Conservation (phyloP, 2,113 vertebrate species). For the Rattus rattus region DNA sequence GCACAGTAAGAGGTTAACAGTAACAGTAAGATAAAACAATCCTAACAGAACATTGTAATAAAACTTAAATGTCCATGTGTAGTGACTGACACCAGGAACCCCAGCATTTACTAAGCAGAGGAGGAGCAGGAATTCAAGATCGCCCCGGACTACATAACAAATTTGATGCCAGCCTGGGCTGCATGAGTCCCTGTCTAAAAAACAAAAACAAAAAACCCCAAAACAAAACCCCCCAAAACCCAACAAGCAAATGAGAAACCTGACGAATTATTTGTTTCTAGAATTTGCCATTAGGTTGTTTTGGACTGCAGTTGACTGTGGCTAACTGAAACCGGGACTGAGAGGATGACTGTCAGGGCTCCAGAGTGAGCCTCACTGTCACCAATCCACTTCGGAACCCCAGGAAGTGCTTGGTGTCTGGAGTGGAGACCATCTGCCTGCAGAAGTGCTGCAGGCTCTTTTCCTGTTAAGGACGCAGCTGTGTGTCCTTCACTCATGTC, state of each 20-base stretch:
- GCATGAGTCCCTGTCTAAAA: background rate
- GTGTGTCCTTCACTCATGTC: background rate
- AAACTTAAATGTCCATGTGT: background rate
- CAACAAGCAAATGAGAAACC: background rate
- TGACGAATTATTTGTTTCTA: background rate
- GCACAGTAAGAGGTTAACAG: background rate
- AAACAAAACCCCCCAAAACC: too few relatives aligned
- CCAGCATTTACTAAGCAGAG: background rate
- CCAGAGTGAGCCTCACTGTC: background rate
- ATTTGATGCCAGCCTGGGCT: background rate
- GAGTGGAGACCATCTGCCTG: background rate
- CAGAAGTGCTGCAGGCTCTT: background rate
- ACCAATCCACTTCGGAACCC: background rate
- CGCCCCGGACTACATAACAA: too few relatives aligned
- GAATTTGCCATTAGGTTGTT: background rate
- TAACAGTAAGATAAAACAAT: background rate
- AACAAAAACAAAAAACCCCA: background rate
- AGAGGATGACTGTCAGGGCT: background rate
- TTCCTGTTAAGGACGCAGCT: slow-evolving; percentile 30
- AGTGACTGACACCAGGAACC: background rate
- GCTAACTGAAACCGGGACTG: background rate
- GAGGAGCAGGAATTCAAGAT: background rate
- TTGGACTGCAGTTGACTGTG: background rate
- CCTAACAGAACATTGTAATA: background rate
- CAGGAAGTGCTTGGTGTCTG: background rate